Evolutionary conservation across 2,113 vertebrate species (phyloP).

Genomic region (Syrrhaptes paradoxus): DNA sequence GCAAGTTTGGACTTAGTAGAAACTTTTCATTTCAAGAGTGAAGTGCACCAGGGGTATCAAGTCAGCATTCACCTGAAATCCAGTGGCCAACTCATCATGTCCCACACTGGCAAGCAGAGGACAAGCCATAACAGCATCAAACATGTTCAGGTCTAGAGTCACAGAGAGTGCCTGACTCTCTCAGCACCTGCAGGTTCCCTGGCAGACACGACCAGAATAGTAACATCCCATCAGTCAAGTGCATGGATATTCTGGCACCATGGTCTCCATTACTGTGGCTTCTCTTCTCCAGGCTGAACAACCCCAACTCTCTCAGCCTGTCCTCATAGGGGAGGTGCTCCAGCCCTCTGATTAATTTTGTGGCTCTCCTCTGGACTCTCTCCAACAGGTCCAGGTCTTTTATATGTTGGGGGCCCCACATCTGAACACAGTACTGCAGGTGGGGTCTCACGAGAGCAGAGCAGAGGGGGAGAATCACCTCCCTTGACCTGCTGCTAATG

Average conservation of each 20-base stretch:
- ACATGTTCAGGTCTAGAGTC: neutral
- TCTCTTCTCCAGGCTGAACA: no score
- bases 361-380: no score
- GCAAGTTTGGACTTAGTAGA: neutral
- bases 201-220: neutral
- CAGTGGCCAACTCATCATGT: neutral
- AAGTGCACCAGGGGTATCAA: neutral
- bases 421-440: no score
- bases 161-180: neutral
- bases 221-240: no score
- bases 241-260: neutral
- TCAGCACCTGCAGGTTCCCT: neutral
- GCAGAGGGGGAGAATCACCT: no score
- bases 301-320: no score
- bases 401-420: no score
- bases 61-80: neutral
- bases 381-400: no score
- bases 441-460: no score
- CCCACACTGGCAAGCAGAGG: neutral
- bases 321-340: no score
- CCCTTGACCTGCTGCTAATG: no score
- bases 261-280: neutral
- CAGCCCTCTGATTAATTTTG: no score
- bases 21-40: neutral
- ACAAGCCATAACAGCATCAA: neutral